Evolutionary conservation across 2,113 vertebrate genomes (phyloP).

Genomic region (Symphodus melops): DNA sequence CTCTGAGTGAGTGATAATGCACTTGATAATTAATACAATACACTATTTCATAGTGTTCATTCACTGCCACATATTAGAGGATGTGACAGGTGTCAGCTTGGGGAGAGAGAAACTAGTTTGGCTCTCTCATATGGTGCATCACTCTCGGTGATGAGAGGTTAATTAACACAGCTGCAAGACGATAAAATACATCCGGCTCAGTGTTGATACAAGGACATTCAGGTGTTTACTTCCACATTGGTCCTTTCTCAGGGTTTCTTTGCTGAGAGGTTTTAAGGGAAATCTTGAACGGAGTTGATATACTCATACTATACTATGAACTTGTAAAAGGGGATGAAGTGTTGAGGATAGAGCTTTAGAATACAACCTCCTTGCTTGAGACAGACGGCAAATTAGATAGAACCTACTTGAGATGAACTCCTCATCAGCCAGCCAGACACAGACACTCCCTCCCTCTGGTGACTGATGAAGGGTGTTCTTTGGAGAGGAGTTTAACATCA

Average conservation of each 20-base stretch:
- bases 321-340: conserved; percentile 30
- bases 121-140: conserved; percentile 72
- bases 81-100: conserved; percentile 48
- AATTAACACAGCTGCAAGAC: too few relatives aligned
- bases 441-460: conserved; percentile 49
- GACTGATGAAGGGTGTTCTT: conserved; percentile 70
- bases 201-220: neutral
- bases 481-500: conserved; percentile 77
- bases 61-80: conserved; percentile 53
- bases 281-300: neutral
- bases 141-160: conserved; percentile 75
- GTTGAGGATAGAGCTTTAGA: conserved; percentile 14
- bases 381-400: conserved; percentile 51
- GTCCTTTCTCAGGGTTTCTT: neutral
- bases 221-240: neutral
- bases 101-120: conserved; percentile 17
- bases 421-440: conserved; percentile 61
- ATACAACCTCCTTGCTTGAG: conserved; percentile 27
- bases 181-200: too few relatives aligned
- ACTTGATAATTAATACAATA: too few relatives aligned
- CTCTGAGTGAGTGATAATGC: conserved; percentile 54
- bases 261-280: neutral
- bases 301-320: conserved; percentile 5
- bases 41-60: conserved; percentile 29
- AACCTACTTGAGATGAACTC: conserved; percentile 54